Base-by-base conservation (phyloP, 23 tunicate species). In the Ciona savignyi region DNA sequence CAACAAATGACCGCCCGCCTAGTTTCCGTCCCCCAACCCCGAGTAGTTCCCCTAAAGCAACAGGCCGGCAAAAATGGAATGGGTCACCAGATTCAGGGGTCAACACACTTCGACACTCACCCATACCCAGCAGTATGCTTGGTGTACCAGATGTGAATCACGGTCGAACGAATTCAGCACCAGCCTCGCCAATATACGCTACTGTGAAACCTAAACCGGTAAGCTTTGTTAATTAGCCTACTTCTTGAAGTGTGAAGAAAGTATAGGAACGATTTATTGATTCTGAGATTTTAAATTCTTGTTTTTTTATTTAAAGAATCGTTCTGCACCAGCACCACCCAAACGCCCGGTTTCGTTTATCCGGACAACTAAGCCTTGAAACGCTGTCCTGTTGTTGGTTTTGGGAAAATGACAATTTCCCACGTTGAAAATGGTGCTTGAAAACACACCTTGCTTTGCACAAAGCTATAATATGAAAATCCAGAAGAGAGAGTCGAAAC, bases 321-420 rank as follows among this genome's bases (percentile, higher is more conserved):
- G 96, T 42, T 29, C 81, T 1, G 96, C 96, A 20, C 96, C 96
- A 0, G 83, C 86, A 0, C 96, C 96, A 23, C 96, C 96, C 6
- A 72, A 81, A 56, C 83, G 96, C 20, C 87, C 96, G 1, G 56
- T 66, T 3, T 75, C 80, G 1, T 74, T 75, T 72, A 29, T 72
- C n/a, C 76, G 34, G 25, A 49, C 63, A 19, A 72, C 15, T 63
- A 63, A 63, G 15, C 4, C 6, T 49, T 49, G 19, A 49, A 49
- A n/a, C n/a, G n/a, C n/a, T n/a, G n/a, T n/a, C n/a, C n/a, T 9
- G 56, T 42, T 42, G 56, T 42, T 42, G 56, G 56, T 42, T 42
- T 6, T 42, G 56, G 15, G 15, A 42, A 42, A 42, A 15, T 42
- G 9, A 42, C 56, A 42, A 42, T 15, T 42, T n/a, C n/a, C 56